Evolutionary conservation across 2,113 vertebrate species (phyloP).

Genomic region (Ivindomyrus marchei): DNA sequence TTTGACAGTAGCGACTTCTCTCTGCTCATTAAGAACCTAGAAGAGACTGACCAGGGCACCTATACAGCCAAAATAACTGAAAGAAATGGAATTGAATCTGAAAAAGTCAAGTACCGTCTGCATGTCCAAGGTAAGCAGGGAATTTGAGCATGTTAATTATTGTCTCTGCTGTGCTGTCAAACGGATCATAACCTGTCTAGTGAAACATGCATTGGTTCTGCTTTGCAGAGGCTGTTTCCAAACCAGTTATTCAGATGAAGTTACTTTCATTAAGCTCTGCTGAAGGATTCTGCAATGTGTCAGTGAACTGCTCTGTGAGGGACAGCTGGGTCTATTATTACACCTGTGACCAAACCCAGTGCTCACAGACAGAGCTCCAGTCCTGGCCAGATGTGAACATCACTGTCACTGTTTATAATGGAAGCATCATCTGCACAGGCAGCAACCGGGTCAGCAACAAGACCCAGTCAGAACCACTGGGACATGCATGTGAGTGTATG

Average conservation of each 20-base stretch:
- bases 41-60: neutral
- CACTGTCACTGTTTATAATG: constrained; percentile 12
- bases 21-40: neutral
- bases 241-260: neutral
- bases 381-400: constrained; percentile 32
- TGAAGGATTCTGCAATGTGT: constrained; percentile 26
- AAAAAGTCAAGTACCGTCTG: neutral
- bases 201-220: neutral
- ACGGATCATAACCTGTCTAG: neutral
- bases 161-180: neutral
- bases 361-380: neutral
- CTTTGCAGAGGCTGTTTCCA: constrained; percentile 32
- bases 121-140: neutral
- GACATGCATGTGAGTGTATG: constrained; percentile 33
- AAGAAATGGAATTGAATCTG: neutral
- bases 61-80: neutral
- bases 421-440: constrained; percentile 30
- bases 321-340: constrained; percentile 12
- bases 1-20: neutral
- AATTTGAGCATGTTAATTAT: neutral
- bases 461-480: neutral
- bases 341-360: constrained; percentile 29
- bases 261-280: constrained; percentile 19
- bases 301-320: constrained; percentile 47
- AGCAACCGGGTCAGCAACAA: constrained; percentile 43